Conservation (phyloP, 2,797 vertebrate genomes). For the Orestias chungarensis region DNA sequence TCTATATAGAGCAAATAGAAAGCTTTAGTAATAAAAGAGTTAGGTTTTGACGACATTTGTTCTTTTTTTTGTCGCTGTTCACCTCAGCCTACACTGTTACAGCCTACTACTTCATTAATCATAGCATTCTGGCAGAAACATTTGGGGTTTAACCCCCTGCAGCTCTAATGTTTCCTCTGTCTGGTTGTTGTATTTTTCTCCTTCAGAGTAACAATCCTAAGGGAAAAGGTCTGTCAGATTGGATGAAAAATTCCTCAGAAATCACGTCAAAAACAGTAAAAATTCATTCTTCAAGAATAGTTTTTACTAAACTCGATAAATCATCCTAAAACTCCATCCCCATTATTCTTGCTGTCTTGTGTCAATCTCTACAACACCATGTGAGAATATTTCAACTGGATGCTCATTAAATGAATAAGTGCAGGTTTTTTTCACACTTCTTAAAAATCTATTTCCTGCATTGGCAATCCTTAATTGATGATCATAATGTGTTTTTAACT, state of each 20-base stretch:
- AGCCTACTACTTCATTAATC: no score
- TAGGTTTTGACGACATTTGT: not conserved
- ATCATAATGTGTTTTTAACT: not conserved
- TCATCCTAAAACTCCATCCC: not conserved
- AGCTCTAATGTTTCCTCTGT: not conserved
- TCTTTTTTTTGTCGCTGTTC: not conserved
- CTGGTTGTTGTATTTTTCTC: not conserved
- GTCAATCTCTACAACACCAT: not conserved
- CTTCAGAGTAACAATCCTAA: not conserved
- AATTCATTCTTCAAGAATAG: not conserved
- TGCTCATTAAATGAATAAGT: not conserved
- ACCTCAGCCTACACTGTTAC: not conserved
- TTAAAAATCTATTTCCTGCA: not conserved
- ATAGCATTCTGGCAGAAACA: not conserved
- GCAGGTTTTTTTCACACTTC: not conserved
- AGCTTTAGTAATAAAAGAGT: not conserved
- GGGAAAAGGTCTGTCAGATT: not conserved
- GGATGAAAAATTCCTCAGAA: not conserved
- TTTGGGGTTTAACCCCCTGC: not conserved
- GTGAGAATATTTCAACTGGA: not conserved
- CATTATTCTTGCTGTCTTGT: not conserved
- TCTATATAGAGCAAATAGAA: not conserved
- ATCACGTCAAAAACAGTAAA: not conserved
- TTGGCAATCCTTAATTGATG: not conserved
- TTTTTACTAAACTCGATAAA: not conserved